Conservation (phyloP, 2,113 vertebrate species). For the Toxotes jaculatrix region DNA sequence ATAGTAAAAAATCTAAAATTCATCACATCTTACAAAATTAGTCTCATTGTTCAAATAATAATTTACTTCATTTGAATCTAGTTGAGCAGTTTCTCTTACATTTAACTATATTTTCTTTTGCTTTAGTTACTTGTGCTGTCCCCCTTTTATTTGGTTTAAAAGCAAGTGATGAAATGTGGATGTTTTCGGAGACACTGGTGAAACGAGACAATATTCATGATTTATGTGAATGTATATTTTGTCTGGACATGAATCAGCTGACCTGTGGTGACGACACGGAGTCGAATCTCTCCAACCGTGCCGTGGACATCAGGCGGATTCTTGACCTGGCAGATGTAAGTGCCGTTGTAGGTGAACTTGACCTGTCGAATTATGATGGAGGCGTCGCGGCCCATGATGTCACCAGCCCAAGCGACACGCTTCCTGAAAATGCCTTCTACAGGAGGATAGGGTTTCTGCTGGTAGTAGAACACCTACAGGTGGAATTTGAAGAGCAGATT, state of each 20-base stretch:
- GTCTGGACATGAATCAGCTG: not conserved
- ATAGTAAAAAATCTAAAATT: too few relatives aligned
- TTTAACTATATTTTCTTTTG: not conserved
- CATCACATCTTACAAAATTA: too few relatives aligned
- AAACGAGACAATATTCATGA: too few relatives aligned
- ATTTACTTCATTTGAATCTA: not conserved
- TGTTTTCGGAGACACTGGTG: too few relatives aligned
- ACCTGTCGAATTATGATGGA: slow-evolving; percentile 89
- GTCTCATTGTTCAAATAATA: too few relatives aligned
- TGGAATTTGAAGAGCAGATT: not conserved
- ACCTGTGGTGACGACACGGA: slow-evolving; percentile 88
- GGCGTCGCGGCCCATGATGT: slow-evolving; percentile 84
- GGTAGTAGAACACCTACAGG: slow-evolving; percentile 90
- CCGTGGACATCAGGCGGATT: slow-evolving; percentile 93
- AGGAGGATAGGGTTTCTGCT: slow-evolving; percentile 81
- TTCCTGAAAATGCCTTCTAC: slow-evolving; percentile 85
- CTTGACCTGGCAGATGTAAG: slow-evolving; percentile 92
- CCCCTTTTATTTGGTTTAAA: not conserved
- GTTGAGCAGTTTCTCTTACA: not conserved
- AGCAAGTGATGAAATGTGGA: too few relatives aligned
- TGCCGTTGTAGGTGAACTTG: slow-evolving; percentile 92
- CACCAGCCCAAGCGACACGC: slow-evolving; percentile 89
- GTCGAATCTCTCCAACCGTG: slow-evolving; percentile 84
- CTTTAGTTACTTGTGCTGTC: not conserved
- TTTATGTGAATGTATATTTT: not conserved